A percentile compares a stretch with the other conserved stretches of the same genome.
Evolutionary conservation across 2,113 vertebrate genomes (phyloP).

Genomic region (Plectropomus leopardus): DNA sequence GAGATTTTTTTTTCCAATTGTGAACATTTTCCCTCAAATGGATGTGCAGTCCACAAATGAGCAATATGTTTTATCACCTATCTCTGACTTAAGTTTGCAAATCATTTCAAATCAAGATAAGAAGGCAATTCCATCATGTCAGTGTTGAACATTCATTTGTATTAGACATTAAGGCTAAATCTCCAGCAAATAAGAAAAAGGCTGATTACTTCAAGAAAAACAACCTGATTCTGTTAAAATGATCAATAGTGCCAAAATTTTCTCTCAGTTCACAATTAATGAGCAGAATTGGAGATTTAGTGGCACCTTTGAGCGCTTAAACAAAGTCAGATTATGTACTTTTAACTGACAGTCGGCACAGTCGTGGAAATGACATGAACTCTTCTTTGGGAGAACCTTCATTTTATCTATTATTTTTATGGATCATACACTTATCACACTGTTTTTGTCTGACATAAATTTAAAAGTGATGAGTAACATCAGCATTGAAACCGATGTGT

Average conservation of each 20-base stretch:
- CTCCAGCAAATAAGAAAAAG: constrained; percentile 46
- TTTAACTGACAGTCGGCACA: constrained; percentile 3
- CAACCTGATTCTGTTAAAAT: constrained; percentile 18
- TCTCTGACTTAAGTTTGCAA: not conserved
- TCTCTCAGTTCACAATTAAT: not conserved
- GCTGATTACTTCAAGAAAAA: constrained; percentile 13
- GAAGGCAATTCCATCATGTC: constrained; percentile 44
- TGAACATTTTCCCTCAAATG: not conserved
- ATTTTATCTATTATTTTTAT: not conserved
- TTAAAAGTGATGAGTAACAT: not conserved
- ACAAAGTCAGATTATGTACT: constrained; percentile 7
- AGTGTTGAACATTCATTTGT: constrained; percentile 52
- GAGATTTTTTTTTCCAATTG: not conserved
- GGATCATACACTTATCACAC: constrained; percentile 6
- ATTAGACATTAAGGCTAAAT: constrained; percentile 54
- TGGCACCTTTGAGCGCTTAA: not conserved
- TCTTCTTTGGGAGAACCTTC: not conserved
- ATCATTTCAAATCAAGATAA: constrained; percentile 17
- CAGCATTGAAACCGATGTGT: not conserved
- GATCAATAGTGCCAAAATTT: not conserved
- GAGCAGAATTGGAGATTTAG: not conserved
- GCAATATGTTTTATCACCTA: not conserved
- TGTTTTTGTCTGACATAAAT: constrained; percentile 6
- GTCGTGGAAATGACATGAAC: not conserved
- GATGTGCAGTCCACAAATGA: not conserved